A percentile compares a stretch with the other conserved stretches of the same genome.
These are phyloP conservation scores for Heloderma charlesbogerti DNA, from an alignment of 2,113 vertebrate genomes.

Conservation along the genomic window DNA sequence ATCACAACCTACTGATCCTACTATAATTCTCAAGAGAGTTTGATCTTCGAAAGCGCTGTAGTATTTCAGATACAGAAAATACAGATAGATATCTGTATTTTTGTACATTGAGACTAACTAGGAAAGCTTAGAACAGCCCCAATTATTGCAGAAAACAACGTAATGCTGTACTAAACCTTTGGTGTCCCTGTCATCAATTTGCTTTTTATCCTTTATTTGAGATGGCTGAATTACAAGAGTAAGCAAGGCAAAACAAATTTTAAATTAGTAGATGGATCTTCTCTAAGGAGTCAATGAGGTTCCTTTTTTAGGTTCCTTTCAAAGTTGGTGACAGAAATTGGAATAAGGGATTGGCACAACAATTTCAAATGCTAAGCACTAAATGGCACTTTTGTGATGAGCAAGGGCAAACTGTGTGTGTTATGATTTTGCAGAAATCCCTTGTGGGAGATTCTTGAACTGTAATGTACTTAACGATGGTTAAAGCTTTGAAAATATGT, in stretches of 20 bases:
- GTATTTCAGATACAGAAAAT: not conserved
- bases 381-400: not conserved
- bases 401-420: not conserved
- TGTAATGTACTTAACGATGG: not conserved
- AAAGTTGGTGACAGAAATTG: too few species aligned
- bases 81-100: not conserved
- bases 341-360: not conserved
- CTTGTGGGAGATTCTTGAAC: constrained; percentile 18
- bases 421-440: not conserved
- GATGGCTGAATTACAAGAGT: not conserved
- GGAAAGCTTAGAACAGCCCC: not conserved
- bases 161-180: not conserved
- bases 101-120: not conserved
- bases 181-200: too few species aligned
- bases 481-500: constrained; percentile 38
- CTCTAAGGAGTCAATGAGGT: not conserved
- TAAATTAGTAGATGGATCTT: not conserved
- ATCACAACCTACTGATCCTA: not conserved
- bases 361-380: not conserved
- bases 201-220: too few species aligned
- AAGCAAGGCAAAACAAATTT: not conserved
- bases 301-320: too few species aligned
- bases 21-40: not conserved
- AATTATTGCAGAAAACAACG: not conserved
- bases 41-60: not conserved